Evolutionary conservation across 2,113 vertebrate species (phyloP).

Genomic region (Odontophorus gujanensis): DNA sequence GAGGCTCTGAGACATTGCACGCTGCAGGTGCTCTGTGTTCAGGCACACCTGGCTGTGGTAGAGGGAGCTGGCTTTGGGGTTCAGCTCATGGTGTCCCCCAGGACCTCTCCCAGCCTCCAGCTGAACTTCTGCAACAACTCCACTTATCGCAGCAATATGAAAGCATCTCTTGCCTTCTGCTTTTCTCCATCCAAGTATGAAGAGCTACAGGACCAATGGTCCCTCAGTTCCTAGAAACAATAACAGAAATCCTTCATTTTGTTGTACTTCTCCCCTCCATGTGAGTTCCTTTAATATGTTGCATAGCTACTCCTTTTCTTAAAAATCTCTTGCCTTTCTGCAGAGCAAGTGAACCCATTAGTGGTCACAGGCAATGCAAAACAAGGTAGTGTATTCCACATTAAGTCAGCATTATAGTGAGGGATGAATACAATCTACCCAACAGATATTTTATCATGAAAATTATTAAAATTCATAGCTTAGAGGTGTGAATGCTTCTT

Average conservation of each 20-base stretch:
- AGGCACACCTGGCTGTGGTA: not conserved
- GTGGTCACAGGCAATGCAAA: not conserved
- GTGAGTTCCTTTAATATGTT: not conserved
- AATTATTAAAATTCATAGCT: conserved; percentile 74
- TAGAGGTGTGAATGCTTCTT: conserved; percentile 79
- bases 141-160: not conserved
- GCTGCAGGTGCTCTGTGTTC: not conserved
- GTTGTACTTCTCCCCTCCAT: not conserved
- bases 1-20: not conserved
- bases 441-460: conserved; percentile 52
- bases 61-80: not conserved
- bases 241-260: not conserved
- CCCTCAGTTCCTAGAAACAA: not conserved
- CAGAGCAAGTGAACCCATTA: not conserved
- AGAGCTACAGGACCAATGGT: not conserved
- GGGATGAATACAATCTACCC: conserved; percentile 33
- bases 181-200: not conserved
- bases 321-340: not conserved
- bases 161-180: not conserved
- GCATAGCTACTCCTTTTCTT: not conserved
- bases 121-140: not conserved
- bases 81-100: not conserved
- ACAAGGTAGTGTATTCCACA: not conserved
- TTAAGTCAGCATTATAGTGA: conserved; percentile 15
- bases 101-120: not conserved